phyloP scores from a whole-genome alignment of 1,140 invertebrate genomes.

The Drosophila punjabiensis region DNA sequence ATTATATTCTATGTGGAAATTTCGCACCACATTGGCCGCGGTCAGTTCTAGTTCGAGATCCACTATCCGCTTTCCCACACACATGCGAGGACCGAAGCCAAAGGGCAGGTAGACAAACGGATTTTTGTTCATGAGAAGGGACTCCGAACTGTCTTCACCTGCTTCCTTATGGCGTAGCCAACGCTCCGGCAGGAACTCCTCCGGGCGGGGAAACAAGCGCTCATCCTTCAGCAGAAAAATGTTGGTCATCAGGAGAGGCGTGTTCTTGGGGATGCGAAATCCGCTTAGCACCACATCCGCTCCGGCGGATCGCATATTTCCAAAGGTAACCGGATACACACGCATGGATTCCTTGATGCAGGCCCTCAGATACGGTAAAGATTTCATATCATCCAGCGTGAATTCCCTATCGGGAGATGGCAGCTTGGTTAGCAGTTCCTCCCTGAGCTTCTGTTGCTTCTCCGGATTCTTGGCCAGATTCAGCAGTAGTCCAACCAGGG shows the following conservation, averaged over 20 bases:
- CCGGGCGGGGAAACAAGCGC: constrained; percentile 85
- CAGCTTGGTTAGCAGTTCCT: constrained; percentile 85
- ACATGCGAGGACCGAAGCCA: constrained; percentile 87
- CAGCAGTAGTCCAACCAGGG: constrained; percentile 32
- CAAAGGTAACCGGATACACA: constrained; percentile 94
- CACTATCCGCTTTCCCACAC: constrained; percentile 89
- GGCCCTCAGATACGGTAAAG: constrained; percentile 86
- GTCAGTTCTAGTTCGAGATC: constrained; percentile 90
- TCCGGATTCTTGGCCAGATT: constrained; percentile 86
- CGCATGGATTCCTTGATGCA: constrained; percentile 88
- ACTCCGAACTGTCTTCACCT: neutral
- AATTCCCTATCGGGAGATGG: constrained; percentile 69
- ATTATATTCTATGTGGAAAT: constrained; percentile 87
- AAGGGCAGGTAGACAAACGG: constrained; percentile 87
- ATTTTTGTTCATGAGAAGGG: constrained; percentile 84
- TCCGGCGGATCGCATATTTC: constrained; percentile 91
- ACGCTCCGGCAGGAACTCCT: constrained; percentile 87
- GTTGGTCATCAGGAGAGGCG: constrained; percentile 56
- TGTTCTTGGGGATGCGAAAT: constrained; percentile 92
- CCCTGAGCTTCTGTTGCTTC: constrained; percentile 86
- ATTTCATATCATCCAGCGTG: constrained; percentile 73
- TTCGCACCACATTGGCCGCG: constrained; percentile 87
- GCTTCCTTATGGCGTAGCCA: constrained; percentile 85
- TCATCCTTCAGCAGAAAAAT: constrained; percentile 85
- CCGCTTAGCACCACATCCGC: constrained; percentile 91